Base-by-base conservation (phyloP, 2,888 invertebrate species). In the Tipula helvola region DNA sequence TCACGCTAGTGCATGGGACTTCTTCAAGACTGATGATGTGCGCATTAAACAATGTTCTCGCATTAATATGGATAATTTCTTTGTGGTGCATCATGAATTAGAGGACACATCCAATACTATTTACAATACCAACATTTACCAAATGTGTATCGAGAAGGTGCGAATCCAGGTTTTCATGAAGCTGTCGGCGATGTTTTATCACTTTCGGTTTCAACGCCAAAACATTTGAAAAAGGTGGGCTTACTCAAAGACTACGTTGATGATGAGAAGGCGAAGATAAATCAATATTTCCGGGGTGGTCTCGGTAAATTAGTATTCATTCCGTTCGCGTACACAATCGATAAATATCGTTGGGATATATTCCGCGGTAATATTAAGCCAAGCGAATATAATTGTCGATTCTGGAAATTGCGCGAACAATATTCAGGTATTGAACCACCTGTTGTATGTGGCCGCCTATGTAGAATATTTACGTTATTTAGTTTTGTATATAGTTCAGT, bases 1-100 rank as follows among this genome's bases (percentile, higher is more conserved):
- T 89, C 96, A 97, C 89, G 97, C 97, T 0, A 96, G 96, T 0
- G 97, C 97, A 86, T 97, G 97, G 96, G 97, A 97, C 91, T 97
- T 97, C 89, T 96, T 93, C 89, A 93, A 96, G 88, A 93, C 93
- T 36, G 93, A 96, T 90, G 97, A 98, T 90, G 97, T 97, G 90
- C 93, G 93, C 91, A 93, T 94, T 90, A 94, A 95, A 92, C 94
- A 94, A 92, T 95, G 95, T 90, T 94, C 95, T 4, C 89, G 91
- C 87, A 92, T 94, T 88, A 93, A 91, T 83, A 92, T 92, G 90
- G 93, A 93, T 87, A 92, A 93, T 88, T 91, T 95, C 87, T 93
- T 92, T 88, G 93, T 92, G 0, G 93, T 94, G 1, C 95, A 95
- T 88, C 95, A 95, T 89, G 95, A 95, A 90, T 93, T 95, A 93